These are phyloP conservation scores for Dasysyrphus albostriatus DNA, from an alignment of 2,888 invertebrate species.

Conservation along the genomic window DNA sequence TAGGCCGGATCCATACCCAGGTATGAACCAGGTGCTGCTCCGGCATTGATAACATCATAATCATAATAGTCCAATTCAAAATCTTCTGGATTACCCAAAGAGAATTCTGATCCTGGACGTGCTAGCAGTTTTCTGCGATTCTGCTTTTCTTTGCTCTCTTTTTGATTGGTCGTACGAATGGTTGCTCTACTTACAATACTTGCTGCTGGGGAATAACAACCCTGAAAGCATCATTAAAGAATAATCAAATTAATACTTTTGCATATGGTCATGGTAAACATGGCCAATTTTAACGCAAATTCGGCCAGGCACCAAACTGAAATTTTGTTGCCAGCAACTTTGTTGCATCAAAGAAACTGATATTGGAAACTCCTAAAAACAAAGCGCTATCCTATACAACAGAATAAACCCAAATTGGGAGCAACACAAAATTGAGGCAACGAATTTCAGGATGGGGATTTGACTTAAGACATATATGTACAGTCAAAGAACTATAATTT, in stretches of 20 bases:
- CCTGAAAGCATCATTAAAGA: conserved; percentile 83
- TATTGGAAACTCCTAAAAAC: too few species aligned
- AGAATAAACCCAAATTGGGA: too few species aligned
- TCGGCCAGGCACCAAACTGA: neutral
- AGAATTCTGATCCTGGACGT: conserved; percentile 90
- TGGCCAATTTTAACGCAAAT: conserved; percentile 1
- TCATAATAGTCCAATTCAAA: conserved; percentile 95
- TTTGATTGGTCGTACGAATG: conserved; percentile 88
- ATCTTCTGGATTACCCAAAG: conserved; percentile 89
- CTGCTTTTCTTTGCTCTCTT: conserved; percentile 91
- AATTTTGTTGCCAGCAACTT: neutral
- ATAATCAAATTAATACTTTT: neutral
- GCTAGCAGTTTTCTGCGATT: conserved; percentile 89
- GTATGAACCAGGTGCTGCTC: conserved; percentile 93
- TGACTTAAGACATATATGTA: neutral
- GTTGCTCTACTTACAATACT: conserved; percentile 88
- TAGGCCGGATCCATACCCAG: conserved; percentile 95
- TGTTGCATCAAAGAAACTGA: neutral
- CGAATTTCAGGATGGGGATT: neutral
- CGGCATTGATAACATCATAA: conserved; percentile 93
- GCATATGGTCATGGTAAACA: neutral
- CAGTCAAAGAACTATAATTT: neutral
- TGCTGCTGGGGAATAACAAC: conserved; percentile 89
- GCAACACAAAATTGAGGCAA: neutral
- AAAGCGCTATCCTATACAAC: too few species aligned